phyloP scores from a whole-genome alignment of 92 coral and sea anemone species.

The Epizoanthus stellaris region DNA sequence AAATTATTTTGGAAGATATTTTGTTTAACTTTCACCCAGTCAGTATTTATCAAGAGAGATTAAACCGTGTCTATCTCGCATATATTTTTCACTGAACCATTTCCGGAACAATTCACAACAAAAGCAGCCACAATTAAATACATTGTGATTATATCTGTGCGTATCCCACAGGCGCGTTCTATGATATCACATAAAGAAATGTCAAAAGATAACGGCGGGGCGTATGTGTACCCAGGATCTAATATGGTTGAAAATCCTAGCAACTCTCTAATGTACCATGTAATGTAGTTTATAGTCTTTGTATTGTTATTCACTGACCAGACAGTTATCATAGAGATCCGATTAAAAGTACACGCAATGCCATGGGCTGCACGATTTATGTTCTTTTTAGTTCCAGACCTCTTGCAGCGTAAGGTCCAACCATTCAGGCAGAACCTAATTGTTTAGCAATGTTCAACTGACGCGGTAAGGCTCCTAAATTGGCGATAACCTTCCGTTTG shows the following conservation, averaged over 20 bases:
- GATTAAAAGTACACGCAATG: slow-evolving; percentile 23
- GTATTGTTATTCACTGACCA: not conserved
- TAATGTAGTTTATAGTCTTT: not conserved
- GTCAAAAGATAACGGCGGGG: slow-evolving; percentile 1
- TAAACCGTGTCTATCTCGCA: not conserved
- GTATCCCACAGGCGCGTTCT: not conserved
- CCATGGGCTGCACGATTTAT: not conserved
- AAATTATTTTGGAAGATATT: not conserved
- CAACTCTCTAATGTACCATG: slow-evolving; percentile 13
- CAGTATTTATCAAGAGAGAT: not conserved
- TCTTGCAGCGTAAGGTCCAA: too few species aligned
- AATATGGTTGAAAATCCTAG: not conserved
- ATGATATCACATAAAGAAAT: slow-evolving; percentile 16
- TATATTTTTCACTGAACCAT: not conserved
- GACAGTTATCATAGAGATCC: slow-evolving; percentile 9
- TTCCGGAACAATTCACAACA: slow-evolving; percentile 9
- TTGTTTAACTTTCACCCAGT: not conserved
- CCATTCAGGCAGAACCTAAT: too few species aligned
- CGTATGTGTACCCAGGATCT: not conserved
- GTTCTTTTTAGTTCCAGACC: not conserved
- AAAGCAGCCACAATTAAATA: slow-evolving; percentile 24
- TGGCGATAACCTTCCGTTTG: too few species aligned
- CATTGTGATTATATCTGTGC: slow-evolving; percentile 5
- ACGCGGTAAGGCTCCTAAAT: too few species aligned
- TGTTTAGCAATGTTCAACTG: too few species aligned